Conservation (phyloP, 2,797 vertebrate genomes). For the Fringilla coelebs region DNA sequence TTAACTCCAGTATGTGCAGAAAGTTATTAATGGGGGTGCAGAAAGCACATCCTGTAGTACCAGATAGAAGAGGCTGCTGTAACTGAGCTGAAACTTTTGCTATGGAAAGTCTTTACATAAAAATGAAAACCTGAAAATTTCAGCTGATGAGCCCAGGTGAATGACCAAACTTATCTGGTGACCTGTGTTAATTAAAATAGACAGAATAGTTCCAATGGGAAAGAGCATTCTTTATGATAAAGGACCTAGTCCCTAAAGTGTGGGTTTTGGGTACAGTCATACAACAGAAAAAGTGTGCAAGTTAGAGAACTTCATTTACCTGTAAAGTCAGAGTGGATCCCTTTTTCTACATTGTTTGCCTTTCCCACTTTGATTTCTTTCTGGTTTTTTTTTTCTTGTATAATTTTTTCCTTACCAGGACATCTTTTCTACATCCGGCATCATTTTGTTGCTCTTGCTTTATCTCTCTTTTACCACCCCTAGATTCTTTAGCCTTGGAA, state of each 20-base stretch:
- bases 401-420: neutral
- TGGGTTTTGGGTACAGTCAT: neutral
- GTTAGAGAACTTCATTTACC: neutral
- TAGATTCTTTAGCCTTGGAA: neutral
- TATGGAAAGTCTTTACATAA: neutral
- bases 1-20: neutral
- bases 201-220: neutral
- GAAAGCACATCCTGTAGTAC: neutral
- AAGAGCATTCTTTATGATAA: neutral
- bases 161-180: neutral
- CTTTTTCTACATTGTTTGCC: neutral
- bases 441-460: neutral
- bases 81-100: neutral
- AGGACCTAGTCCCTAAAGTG: neutral
- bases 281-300: neutral
- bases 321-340: neutral
- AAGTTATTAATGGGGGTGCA: neutral
- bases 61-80: neutral
- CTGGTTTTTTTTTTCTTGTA: neutral
- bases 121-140: neutral
- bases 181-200: neutral
- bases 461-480: neutral
- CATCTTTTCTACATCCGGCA: neutral
- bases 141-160: neutral
- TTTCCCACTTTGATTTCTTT: neutral